Base-by-base conservation (phyloP, 2,797 vertebrate species). In the Halcyon leucocephala region DNA sequence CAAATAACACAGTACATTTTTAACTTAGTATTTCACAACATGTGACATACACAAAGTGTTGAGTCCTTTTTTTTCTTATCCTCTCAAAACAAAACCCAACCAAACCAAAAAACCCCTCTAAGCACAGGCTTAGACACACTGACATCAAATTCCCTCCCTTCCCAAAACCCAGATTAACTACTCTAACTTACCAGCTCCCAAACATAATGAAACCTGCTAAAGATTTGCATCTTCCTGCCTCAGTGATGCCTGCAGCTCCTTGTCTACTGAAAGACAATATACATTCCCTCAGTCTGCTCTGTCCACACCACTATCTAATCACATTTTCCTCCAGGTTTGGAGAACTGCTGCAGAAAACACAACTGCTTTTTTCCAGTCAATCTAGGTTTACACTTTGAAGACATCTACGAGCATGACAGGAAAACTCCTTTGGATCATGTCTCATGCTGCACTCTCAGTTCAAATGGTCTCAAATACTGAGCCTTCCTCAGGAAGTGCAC, bases 201-300 rank as follows among this genome's bases (percentile, higher is more conserved):
- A 72, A 99, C 98, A 88, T 99, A 99, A 97, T 98, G 98, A 96
- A 99, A 99, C 64, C 98, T 98, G 93, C 98, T 98, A 97, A 99
- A 99, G 97, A 99, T 98, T 96, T 98, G 98, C 98, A 99, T 99
- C 64, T 80, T 96, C 24, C 55, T 84, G 78, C 48, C 61, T 73
- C 67, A 70, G 55, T 65, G 81, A 55, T 65, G 61, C 54, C 79
- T 85, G 67, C 37, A 67, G 42, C 26, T 83, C 58, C 81, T 94
- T 72, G 33, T 65, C 52, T 52, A 64, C 29, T 44, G 41, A 61
- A 80, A 85, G 60, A 72, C 72, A 71, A 52, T 4, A 29, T 1
- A n/a, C 4, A 19, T 29, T 67, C 22, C 87, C 86, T 58, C n/a
- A 62, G 72, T 14, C 67, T 90, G 46, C 71, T 89, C 81, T 82